These are phyloP conservation scores for Dicycla oo DNA, from an alignment of 2,888 invertebrate species.

Conservation along the genomic window DNA sequence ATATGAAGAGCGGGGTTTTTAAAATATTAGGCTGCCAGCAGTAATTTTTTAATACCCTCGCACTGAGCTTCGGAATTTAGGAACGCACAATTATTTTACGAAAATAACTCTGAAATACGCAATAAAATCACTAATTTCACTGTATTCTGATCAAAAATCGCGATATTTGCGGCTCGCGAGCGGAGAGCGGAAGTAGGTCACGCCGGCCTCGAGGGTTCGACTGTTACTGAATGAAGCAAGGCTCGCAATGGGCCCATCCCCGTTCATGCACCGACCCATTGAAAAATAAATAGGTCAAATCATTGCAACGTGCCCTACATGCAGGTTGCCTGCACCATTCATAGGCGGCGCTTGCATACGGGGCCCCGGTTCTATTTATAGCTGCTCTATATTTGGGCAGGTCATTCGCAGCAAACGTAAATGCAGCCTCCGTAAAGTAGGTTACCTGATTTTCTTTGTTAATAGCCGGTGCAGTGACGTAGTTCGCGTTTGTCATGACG, in stretches of 20 bases:
- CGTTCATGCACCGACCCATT: conserved; percentile 88
- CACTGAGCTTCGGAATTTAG: conserved; percentile 35
- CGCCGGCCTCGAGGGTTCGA: conserved; percentile 83
- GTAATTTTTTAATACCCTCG: conserved; percentile 61
- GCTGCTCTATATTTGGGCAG: conserved; percentile 89
- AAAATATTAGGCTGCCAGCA: conserved; percentile 70
- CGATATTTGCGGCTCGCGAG: conserved; percentile 44
- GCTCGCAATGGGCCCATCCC: conserved; percentile 84
- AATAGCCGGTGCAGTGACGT: conserved; percentile 84
- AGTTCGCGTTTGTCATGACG: conserved; percentile 80
- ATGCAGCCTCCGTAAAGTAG: conserved; percentile 87
- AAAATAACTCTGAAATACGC: conserved; percentile 29
- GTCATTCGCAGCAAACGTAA: conserved; percentile 86
- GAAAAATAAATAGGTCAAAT: conserved; percentile 90
- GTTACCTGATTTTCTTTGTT: conserved; percentile 89
- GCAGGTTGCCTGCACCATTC: conserved; percentile 84
- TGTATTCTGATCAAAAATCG: conserved; percentile 37
- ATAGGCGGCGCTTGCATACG: conserved; percentile 78
- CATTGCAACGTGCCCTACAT: conserved; percentile 88
- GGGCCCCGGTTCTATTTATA: conserved; percentile 85
- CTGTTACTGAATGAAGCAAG: conserved; percentile 87
- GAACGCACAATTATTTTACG: conserved; percentile 24
- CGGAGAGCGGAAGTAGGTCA: conserved; percentile 82
- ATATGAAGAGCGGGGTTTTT: conserved; percentile 76
- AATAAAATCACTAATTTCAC: conserved; percentile 20